Conservation (phyloP, 2,113 vertebrate species). For the Pseudonaja textilis region DNA sequence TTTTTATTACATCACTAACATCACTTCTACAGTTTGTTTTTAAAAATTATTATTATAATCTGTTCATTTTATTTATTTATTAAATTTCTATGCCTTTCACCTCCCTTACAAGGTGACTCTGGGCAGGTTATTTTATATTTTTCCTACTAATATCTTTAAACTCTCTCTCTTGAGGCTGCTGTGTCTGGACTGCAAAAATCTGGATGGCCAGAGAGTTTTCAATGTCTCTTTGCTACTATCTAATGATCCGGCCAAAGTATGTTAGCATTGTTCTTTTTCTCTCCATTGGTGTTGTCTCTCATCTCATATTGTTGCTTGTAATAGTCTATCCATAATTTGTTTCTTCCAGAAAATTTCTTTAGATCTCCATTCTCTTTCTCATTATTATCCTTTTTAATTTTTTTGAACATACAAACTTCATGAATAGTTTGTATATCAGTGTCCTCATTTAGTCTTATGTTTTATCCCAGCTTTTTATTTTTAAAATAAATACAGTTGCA, state of each 20-base stretch:
- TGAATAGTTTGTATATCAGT: background rate
- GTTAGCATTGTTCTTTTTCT: background rate
- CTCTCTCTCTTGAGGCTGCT: background rate
- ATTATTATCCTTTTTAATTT: background rate
- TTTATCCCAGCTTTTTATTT: background rate
- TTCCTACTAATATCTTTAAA: background rate
- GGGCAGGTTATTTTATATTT: background rate
- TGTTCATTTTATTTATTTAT: background rate
- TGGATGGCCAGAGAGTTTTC: background rate
- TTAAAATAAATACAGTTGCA: background rate
- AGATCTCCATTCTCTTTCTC: background rate
- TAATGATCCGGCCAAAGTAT: background rate
- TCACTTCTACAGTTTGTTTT: background rate
- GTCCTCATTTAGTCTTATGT: background rate
- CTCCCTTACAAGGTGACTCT: background rate
- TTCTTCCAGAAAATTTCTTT: background rate
- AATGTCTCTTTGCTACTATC: background rate
- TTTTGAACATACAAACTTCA: background rate
- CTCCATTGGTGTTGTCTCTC: background rate
- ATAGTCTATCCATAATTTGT: background rate
- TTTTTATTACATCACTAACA: background rate
- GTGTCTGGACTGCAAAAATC: background rate
- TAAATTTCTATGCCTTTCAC: background rate
- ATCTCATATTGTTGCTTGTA: background rate
- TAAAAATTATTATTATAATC: background rate